Conservation (phyloP, 2,888 invertebrate genomes). For the Platerodrilus igneus region DNA sequence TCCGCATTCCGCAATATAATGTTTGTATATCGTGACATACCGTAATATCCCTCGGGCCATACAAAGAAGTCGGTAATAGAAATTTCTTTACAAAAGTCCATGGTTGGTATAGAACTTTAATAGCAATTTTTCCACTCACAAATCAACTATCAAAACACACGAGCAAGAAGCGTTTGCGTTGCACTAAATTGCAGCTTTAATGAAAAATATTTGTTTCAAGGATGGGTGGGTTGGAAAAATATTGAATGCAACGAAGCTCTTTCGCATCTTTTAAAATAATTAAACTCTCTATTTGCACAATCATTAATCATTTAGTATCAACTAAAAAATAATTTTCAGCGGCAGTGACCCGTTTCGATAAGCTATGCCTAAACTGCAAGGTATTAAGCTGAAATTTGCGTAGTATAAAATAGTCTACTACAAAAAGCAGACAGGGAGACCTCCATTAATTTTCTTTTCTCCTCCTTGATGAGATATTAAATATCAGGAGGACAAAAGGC, state of each 20-base stretch:
- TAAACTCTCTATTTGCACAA: too few species aligned
- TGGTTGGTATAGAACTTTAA: conserved; percentile 15
- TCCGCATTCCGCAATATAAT: conserved; percentile 20
- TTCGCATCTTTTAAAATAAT: too few species aligned
- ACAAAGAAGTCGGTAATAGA: conserved; percentile 17
- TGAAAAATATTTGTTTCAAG: conserved; percentile 16
- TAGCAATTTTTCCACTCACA: conserved; percentile 12
- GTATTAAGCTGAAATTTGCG: too few species aligned
- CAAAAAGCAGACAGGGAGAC: too few species aligned
- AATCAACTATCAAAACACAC: conserved; percentile 11
- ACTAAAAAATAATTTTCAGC: too few species aligned
- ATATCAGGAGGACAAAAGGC: too few species aligned
- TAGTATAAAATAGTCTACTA: too few species aligned
- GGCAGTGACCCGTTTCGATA: too few species aligned
- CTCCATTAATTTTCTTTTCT: too few species aligned
- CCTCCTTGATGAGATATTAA: too few species aligned
- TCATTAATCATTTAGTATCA: too few species aligned
- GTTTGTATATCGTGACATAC: conserved; percentile 25
- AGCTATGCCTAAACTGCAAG: too few species aligned
- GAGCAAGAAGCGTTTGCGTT: conserved; percentile 4
- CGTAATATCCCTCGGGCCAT: conserved; percentile 23
- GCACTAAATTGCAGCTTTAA: conserved; percentile 13
- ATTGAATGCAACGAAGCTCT: conserved; percentile 5
- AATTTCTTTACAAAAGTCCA: conserved; percentile 6
- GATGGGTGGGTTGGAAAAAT: conserved; percentile 12